Conservation (phyloP, 2,888 invertebrate species). For the Cecidostiba fungosa region DNA sequence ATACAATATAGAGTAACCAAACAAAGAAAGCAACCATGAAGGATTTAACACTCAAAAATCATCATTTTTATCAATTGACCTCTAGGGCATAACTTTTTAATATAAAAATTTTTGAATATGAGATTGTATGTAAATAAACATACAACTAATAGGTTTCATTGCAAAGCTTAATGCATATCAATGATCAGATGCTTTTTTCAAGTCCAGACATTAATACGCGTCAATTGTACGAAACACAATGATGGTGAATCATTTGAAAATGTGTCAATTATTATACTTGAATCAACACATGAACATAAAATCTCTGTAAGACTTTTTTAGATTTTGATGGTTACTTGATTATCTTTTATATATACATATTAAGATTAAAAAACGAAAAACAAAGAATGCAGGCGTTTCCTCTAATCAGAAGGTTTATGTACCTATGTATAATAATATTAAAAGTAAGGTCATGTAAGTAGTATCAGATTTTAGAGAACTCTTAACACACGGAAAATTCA, state of each 20-base stretch:
- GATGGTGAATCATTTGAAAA: conserved; percentile 25
- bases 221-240: conserved; percentile 30
- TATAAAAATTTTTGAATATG: conserved; percentile 2
- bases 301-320: conserved; percentile 6
- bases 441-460: conserved; percentile 35
- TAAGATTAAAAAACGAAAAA: conserved; percentile 18
- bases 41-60: not conserved
- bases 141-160: not conserved
- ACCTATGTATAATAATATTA: conserved; percentile 36
- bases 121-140: not conserved
- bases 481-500: conserved; percentile 48
- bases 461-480: conserved; percentile 20
- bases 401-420: conserved; percentile 32
- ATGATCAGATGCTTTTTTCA: not conserved
- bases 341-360: conserved; percentile 15
- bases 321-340: conserved; percentile 23
- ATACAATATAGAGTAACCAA: not conserved
- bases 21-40: conserved; percentile 11
- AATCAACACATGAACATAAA: not conserved
- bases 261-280: conserved; percentile 45
- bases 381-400: not conserved
- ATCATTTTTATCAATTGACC: conserved; percentile 3
- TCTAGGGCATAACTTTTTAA: not conserved
- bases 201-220: not conserved
- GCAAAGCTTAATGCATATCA: conserved; percentile 1